phyloP scores from a whole-genome alignment of 1,140 invertebrate species.

The Trachymyrmex cornetzi region DNA sequence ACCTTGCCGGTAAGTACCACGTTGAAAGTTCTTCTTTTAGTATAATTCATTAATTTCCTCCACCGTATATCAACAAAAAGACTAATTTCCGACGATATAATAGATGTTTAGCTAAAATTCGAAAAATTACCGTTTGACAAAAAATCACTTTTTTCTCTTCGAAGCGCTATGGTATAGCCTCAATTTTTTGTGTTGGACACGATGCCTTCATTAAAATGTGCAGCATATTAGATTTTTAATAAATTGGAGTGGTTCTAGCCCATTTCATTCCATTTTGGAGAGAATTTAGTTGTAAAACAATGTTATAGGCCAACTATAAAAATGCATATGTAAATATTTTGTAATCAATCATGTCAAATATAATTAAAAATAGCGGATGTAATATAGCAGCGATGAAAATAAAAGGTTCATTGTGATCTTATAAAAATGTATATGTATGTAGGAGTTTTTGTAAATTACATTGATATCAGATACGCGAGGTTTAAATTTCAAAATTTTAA shows the following conservation, averaged over 20 bases:
- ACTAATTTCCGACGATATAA: not conserved
- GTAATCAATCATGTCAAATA: not conserved
- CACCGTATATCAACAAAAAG: not conserved
- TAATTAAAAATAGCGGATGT: not conserved
- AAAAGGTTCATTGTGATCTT: not conserved
- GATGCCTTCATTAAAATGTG: too few relatives aligned
- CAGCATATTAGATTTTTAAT: too few relatives aligned
- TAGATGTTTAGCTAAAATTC: not conserved
- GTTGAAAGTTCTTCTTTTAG: not conserved
- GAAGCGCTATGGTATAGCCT: too few relatives aligned
- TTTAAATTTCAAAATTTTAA: constrained; percentile 30
- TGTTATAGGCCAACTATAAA: not conserved
- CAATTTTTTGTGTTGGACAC: too few relatives aligned
- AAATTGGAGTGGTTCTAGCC: too few relatives aligned
- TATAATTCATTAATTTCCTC: constrained; percentile 14
- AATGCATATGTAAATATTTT: not conserved
- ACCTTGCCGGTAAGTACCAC: constrained; percentile 84
- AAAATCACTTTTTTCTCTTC: too few relatives aligned
- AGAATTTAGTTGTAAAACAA: too few relatives aligned
- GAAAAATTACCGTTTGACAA: not conserved
- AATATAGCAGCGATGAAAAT: not conserved
- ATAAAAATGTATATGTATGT: constrained; percentile 18
- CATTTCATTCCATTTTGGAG: too few relatives aligned
- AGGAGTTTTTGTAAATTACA: not conserved
- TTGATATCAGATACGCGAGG: not conserved